These are phyloP conservation scores for Bugula neritina DNA, from an alignment of 2,888 invertebrate species.

Conservation along the genomic window DNA sequence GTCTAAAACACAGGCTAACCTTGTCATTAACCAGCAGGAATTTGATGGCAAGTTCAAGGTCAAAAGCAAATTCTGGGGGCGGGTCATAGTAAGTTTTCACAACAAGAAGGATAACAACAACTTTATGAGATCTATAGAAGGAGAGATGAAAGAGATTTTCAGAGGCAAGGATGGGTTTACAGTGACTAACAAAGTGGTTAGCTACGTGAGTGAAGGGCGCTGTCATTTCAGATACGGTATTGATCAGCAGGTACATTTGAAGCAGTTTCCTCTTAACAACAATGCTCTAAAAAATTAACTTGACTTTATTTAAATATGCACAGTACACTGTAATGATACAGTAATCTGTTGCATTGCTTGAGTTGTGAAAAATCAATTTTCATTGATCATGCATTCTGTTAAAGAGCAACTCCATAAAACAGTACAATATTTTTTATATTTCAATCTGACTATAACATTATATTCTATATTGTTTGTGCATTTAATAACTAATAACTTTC, in stretches of 20 bases:
- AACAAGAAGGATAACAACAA: slow-evolving; percentile 52
- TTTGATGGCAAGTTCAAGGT: slow-evolving; percentile 53
- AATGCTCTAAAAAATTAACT: background rate
- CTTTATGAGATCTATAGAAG: slow-evolving; percentile 47
- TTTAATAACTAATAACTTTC: no score
- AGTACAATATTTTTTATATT: no score
- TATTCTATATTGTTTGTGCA: no score
- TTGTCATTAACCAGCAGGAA: slow-evolving; percentile 55
- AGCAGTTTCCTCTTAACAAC: slow-evolving; percentile 34
- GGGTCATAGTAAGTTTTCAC: slow-evolving; percentile 46
- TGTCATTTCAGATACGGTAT: slow-evolving; percentile 48
- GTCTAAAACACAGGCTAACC: slow-evolving; percentile 51
- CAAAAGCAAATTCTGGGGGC: slow-evolving; percentile 44
- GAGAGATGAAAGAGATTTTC: slow-evolving; percentile 43
- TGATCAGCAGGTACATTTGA: slow-evolving; percentile 47
- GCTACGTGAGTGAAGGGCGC: slow-evolving; percentile 38
- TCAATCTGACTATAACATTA: no score
- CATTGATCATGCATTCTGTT: no score
- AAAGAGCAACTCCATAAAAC: no score
- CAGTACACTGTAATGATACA: no score
- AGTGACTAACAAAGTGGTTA: slow-evolving; percentile 35
- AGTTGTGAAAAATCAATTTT: no score
- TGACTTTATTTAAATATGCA: no score
- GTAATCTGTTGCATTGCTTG: no score
- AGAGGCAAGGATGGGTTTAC: slow-evolving; percentile 34